Base-by-base conservation (phyloP, 2,797 vertebrate species). In the Staurois parvus region DNA sequence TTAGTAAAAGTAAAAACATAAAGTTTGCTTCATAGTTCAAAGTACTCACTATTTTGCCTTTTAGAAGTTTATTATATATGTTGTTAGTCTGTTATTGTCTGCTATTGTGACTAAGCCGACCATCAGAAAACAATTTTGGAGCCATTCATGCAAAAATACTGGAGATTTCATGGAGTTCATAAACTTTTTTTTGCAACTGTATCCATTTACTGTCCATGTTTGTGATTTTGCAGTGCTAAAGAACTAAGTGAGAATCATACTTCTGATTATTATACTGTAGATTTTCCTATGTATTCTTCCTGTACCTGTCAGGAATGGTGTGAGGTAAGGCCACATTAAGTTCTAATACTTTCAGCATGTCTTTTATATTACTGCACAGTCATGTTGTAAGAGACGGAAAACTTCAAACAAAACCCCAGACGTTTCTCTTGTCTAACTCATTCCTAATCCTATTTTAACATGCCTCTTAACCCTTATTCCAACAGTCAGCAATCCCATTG, bases 391-490 rank as follows among this genome's bases (percentile, higher is more conserved):
- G 30, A 62, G 79, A 29, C 69, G 37, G 52, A 81, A 72, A 62
- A 72, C 68, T 72, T 81, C 48, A 81, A 81, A 81, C 79, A 72
- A 28, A 72, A 81, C 29, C 68, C 78, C 79, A 81, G 79, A 72
- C 69, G 52, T 73, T 72, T 72, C 79, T 81, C 79, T 81, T 81
- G 69, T 81, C 79, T 72, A 81, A 81, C 68, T 81, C 68, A 62
- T 81, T 72, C 79, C 52, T 72, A 62, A 81, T 72, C 69, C 79
- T 29, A 40, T 62, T 72, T 81, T 72, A 62, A 72, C 52, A 59
- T 59, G 32, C 24, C 45, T 64, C 79, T 62, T 81, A 81, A 81
- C 79, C 69, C 79, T 72, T 72, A 28, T 42, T 28, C 34, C 52
- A 81, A 64, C 68, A 81, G 48, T 64, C 69, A 72, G 42, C 30